Evolutionary conservation across 2,113 vertebrate species (phyloP).

Genomic region (Morphnarchus princeps): DNA sequence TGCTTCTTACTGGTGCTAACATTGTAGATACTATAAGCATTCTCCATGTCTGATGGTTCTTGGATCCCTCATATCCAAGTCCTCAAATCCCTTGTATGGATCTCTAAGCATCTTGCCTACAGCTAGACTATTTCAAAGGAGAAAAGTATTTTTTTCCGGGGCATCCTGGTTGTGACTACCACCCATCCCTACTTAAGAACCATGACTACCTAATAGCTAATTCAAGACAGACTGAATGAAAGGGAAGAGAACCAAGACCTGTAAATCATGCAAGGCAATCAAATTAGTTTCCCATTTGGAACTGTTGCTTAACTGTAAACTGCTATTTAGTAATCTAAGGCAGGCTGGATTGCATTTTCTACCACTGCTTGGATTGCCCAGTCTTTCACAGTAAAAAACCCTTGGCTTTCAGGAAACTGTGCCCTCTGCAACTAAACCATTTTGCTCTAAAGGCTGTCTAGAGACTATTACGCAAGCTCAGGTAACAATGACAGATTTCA

Average conservation of each 20-base stretch:
- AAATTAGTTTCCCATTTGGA: background rate
- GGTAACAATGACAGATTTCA: constrained; percentile 39
- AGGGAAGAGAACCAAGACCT: background rate
- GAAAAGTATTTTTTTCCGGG: background rate
- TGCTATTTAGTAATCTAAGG: background rate
- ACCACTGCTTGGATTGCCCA: background rate
- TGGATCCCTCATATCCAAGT: background rate
- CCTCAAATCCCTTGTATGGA: background rate
- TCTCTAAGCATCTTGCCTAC: background rate
- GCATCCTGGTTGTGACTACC: background rate
- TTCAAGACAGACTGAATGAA: background rate
- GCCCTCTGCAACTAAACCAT: background rate
- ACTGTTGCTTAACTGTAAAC: background rate
- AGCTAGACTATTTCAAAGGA: background rate
- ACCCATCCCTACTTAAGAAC: background rate
- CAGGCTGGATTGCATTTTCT: background rate
- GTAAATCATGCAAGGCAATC: background rate
- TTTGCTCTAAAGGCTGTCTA: background rate
- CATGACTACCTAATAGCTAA: background rate
- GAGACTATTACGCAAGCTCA: background rate
- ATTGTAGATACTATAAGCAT: background rate
- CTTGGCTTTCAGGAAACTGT: background rate
- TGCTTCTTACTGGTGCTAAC: background rate
- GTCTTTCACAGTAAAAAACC: background rate
- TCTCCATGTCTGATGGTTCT: background rate